Percentiles rank a stretch among this genome's conserved stretches.
phyloP scores from a whole-genome alignment of 2,797 vertebrate species.

The Galago senegalensis region DNA sequence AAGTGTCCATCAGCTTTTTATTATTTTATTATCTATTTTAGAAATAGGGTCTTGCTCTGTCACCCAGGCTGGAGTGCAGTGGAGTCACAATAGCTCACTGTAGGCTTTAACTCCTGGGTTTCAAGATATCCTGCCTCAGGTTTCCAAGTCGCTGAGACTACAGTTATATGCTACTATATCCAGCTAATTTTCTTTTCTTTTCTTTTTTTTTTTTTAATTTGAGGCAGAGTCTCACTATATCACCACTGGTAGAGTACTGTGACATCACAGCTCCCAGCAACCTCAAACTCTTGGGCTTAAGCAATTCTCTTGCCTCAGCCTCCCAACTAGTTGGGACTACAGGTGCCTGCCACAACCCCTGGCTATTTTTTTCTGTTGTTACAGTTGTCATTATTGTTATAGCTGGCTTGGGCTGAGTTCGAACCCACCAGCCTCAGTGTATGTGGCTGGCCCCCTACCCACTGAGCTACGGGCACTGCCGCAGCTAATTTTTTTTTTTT shows the following conservation, averaged over 20 bases:
- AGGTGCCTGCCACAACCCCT: too few species aligned
- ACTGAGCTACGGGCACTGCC: too few species aligned
- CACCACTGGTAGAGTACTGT: too few species aligned
- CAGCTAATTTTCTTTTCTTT: neutral
- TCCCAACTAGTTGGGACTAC: neutral
- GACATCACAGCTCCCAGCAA: neutral
- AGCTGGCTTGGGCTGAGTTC: too few species aligned
- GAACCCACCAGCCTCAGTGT: too few species aligned
- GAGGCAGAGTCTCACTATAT: neutral
- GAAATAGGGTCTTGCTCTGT: neutral
- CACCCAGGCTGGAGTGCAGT: neutral
- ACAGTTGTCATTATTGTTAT: too few species aligned
- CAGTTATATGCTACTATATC: too few species aligned
- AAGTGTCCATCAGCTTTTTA: neutral
- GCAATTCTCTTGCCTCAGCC: neutral
- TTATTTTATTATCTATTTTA: neutral
- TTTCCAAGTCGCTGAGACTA: neutral
- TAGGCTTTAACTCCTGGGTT: neutral
- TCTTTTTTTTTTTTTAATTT: too few species aligned
- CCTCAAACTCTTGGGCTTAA: neutral
- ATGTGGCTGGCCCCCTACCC: too few species aligned
- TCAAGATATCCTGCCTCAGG: neutral
- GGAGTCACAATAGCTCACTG: neutral
- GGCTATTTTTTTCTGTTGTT: too few species aligned
- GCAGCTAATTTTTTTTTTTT: too few species aligned